Evolutionary conservation across 2,888 invertebrate species (phyloP), one percentile per base, ranked within the genome.

Genomic region (Tridacna gigas): DNA sequence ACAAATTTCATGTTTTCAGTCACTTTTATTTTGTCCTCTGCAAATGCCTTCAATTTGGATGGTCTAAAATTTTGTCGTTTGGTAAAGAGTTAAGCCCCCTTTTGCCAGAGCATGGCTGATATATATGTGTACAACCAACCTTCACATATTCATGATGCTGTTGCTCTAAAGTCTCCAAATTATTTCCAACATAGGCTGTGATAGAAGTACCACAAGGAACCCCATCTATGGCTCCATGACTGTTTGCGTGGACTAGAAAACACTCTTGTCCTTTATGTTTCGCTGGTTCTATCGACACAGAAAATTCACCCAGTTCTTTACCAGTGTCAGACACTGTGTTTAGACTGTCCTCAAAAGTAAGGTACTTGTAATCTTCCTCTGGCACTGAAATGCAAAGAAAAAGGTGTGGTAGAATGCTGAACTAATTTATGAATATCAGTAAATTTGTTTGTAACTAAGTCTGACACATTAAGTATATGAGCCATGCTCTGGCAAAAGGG

Each of bases 111-210:
- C n/a, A n/a, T n/a, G n/a, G n/a, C n/a, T n/a, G n/a, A n/a, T n/a
- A n/a, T n/a, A n/a, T n/a, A n/a, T n/a, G 56, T 25, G 28, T 76
- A 20, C 22, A 63, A 18, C 63, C n/a, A 82, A 95, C 95, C 92
- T 95, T 94, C 12, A 95, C 94, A 91, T 94, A 94, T 89, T 95
- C 95, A 90, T 94, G 94, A 75, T 95, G 94, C 66, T 94, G 94
- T 84, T 95, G 95, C 80, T 95, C 94, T n/a, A 94, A 77, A 2
- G 95, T 95, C 73, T 94, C 92, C 65, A 95, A 90, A 75, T 91
- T 90, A 71, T 90, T 89, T 20, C 93, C 91, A 0, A 95, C 93
- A 84, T 94, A 94, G 15, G 94, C 94, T 51, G 93, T 93, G 77
- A 95, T 93, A 20, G 94, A 94, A 3, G 95, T 95, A 12, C 95